Evolutionary conservation across 2,113 vertebrate genomes (phyloP).

Genomic region (Vombatus ursinus): DNA sequence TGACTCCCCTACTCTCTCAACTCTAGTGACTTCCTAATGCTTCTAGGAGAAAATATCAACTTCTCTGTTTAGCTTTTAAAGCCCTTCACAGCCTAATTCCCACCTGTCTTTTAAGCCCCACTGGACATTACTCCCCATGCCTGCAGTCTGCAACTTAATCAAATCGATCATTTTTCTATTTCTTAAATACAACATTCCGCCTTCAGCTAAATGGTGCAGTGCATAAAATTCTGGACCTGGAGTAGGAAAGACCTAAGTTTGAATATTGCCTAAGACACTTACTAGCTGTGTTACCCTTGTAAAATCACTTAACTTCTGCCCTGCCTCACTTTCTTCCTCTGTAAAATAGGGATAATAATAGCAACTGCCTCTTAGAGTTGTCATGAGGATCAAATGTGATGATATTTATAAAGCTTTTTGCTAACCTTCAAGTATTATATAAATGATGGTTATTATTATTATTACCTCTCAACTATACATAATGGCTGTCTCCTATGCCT

Average conservation of each 20-base stretch:
- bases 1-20: background rate
- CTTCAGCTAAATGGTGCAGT: background rate
- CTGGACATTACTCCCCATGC: background rate
- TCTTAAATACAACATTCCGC: background rate
- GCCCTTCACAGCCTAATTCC: background rate
- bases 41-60: background rate
- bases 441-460: background rate
- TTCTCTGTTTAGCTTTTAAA: background rate
- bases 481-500: background rate
- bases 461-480: background rate
- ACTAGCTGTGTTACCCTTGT: background rate
- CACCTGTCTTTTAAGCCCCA: background rate
- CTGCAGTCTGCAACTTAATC: background rate
- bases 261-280: background rate
- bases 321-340: background rate
- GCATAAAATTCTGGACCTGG: background rate
- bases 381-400: background rate
- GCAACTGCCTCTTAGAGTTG: background rate
- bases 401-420: background rate
- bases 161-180: background rate
- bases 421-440: background rate
- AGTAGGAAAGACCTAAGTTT: background rate
- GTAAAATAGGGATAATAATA: background rate
- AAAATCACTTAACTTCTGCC: background rate
- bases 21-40: background rate